Conservation (phyloP, 1,140 invertebrate genomes). For the Drosophila jambulina region DNA sequence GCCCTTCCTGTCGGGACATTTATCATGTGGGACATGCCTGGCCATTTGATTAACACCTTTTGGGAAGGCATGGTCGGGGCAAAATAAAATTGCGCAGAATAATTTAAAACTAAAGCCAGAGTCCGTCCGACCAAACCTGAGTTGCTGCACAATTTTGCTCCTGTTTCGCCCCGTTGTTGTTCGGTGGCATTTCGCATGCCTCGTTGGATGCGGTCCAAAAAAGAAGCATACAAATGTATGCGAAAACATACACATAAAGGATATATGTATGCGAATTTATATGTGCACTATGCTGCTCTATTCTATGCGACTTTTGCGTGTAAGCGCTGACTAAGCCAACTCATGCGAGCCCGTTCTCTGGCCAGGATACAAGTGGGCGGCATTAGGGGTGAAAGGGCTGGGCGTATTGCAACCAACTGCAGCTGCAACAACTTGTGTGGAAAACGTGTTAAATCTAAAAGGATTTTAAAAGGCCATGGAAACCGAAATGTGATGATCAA, state of each 20-base stretch:
- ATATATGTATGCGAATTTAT: slow-evolving; percentile 19
- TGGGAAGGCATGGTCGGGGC: slow-evolving; percentile 19
- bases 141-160: slow-evolving; percentile 16
- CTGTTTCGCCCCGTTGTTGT: slow-evolving; percentile 31
- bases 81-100: slow-evolving; percentile 63
- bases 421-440: slow-evolving; percentile 15
- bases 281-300: slow-evolving; percentile 12
- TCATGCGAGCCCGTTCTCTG: slow-evolving; percentile 23
- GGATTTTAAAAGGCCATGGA: slow-evolving; percentile 18
- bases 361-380: slow-evolving; percentile 6
- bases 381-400: neutral
- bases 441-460: slow-evolving; percentile 27
- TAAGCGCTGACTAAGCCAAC: slow-evolving; percentile 59
- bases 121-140: slow-evolving; percentile 1
- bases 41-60: slow-evolving; percentile 76
- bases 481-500: slow-evolving; percentile 1
- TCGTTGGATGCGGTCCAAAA: slow-evolving; percentile 61
- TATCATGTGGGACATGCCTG: slow-evolving; percentile 68
- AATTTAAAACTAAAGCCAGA: slow-evolving; percentile 34
- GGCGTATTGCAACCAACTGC: slow-evolving; percentile 2
- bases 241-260: slow-evolving; percentile 1
- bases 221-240: slow-evolving; percentile 1
- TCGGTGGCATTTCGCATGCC: slow-evolving; percentile 70
- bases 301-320: slow-evolving; percentile 43
- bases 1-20: slow-evolving; percentile 38